Evolutionary conservation across 1,140 invertebrate genomes (phyloP).

Genomic region (Macrocentrus cingulum): DNA sequence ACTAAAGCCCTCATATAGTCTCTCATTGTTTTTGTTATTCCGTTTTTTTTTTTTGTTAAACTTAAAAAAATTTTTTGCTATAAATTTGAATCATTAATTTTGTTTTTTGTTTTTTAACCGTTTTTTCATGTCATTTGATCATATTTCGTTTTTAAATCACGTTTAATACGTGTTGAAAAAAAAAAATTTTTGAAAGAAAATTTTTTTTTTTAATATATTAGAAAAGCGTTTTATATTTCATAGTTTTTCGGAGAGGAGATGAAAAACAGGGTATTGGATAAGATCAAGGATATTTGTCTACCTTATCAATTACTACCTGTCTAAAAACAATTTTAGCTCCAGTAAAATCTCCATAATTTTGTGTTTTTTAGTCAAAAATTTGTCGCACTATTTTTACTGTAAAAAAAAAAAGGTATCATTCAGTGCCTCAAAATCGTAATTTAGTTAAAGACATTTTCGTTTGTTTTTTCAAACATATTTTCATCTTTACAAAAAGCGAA

Average conservation of each 20-base stretch:
- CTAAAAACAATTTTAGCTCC: not conserved
- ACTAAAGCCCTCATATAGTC: slow-evolving; percentile 13
- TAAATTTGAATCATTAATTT: slow-evolving; percentile 35
- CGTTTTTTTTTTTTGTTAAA: slow-evolving; percentile 35
- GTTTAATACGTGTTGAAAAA: not conserved
- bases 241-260: not conserved
- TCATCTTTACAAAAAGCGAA: slow-evolving; percentile 18
- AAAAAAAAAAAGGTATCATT: slow-evolving; percentile 23
- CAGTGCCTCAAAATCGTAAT: slow-evolving; percentile 43
- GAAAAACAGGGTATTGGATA: not conserved
- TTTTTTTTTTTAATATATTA: no score
- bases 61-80: slow-evolving; percentile 29
- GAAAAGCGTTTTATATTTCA: no score
- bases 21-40: slow-evolving; percentile 4
- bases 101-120: slow-evolving; percentile 15
- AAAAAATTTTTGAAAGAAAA: no score
- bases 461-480: slow-evolving; percentile 17
- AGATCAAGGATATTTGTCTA: not conserved
- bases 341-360: no score
- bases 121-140: slow-evolving; percentile 24
- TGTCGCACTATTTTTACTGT: not conserved
- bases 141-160: not conserved
- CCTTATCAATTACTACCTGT: not conserved
- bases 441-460: slow-evolving; percentile 39
- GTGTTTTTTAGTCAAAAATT: no score